Conservation (phyloP, 2,113 vertebrate genomes). For the Alligator mississippiensis region DNA sequence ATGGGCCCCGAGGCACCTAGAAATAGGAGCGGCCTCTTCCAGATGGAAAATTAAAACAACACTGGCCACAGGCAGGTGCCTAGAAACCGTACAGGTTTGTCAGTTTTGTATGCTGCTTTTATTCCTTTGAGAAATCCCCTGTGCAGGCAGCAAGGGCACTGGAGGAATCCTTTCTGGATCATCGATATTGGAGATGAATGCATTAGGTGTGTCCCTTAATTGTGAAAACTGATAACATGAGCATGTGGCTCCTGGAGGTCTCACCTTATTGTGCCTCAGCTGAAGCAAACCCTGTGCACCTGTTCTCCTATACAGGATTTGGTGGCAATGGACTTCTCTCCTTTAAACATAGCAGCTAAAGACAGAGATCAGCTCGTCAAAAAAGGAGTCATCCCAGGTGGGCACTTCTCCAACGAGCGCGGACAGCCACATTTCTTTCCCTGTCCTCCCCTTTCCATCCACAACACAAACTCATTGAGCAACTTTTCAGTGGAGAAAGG, state of each 20-base stretch:
- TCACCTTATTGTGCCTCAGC: neutral
- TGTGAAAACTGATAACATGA: neutral
- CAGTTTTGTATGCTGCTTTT: constrained; percentile 25
- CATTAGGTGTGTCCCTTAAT: constrained; percentile 29
- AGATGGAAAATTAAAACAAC: constrained; percentile 5
- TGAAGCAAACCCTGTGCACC: neutral
- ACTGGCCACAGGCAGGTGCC: neutral
- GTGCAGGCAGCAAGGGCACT: neutral
- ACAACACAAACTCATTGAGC: neutral
- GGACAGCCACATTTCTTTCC: constrained; percentile 7
- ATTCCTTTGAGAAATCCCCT: constrained; percentile 31
- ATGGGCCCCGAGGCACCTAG: neutral
- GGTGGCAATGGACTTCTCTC: neutral
- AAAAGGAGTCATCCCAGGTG: neutral
- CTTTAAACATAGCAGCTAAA: neutral
- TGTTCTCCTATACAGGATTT: rapidly evolving
- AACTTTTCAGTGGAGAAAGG: neutral
- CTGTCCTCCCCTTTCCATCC: neutral
- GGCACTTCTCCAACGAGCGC: neutral
- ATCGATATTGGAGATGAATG: constrained; percentile 14
- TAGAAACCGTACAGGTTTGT: constrained; percentile 16
- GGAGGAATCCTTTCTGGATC: constrained; percentile 19
- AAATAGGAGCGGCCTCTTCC: neutral
- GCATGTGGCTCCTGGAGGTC: neutral
- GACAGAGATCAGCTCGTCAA: neutral